Conservation (phyloP, 1,140 invertebrate genomes). For the Zaprionus ghesquierei region DNA sequence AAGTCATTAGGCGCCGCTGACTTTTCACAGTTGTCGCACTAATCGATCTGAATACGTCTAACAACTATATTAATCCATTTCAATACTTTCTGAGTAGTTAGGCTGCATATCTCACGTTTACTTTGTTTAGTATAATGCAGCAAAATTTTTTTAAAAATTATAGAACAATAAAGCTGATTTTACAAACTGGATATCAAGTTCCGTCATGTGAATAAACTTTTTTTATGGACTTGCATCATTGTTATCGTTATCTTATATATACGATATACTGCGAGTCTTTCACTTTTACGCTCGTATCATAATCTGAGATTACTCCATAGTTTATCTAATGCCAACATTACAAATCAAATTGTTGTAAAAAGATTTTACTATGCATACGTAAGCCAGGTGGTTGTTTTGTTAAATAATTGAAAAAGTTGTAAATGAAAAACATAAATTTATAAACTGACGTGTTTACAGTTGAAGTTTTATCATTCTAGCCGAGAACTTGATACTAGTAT, state of each 20-base stretch:
- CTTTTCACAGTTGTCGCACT: background rate
- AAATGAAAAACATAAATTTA: background rate
- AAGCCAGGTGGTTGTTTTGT: background rate
- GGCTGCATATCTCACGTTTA: too few species aligned
- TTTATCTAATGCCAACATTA: background rate
- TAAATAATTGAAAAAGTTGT: background rate
- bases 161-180: background rate
- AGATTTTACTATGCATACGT: background rate
- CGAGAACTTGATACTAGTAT: background rate
- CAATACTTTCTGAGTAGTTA: too few species aligned
- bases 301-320: background rate
- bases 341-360: background rate
- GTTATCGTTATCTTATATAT: background rate
- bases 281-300: background rate
- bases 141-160: background rate
- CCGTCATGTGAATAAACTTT: background rate
- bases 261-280: background rate
- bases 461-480: background rate
- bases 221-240: conserved; percentile 8
- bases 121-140: too few species aligned
- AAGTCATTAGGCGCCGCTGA: background rate
- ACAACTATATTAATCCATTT: too few species aligned
- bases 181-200: background rate
- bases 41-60: background rate
- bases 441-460: background rate